A percentile compares a stretch with the other conserved stretches of the same genome.
phyloP scores from a whole-genome alignment of 2,797 vertebrate species.

The Luscinia luscinia region DNA sequence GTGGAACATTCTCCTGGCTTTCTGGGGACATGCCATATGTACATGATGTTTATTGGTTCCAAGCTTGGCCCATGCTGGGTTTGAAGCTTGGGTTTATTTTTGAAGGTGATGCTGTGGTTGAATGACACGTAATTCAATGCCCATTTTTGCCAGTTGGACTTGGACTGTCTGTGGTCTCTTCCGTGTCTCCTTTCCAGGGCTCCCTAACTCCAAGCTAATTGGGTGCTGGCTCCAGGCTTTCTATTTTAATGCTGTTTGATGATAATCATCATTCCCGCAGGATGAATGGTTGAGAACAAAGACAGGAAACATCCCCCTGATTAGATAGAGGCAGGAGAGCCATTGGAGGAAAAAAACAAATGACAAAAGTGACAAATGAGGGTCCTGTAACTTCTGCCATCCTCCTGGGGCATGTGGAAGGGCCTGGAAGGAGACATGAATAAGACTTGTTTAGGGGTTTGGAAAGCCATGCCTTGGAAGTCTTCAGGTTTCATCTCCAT shows the following conservation, averaged over 20 bases:
- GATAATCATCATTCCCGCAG: slow-evolving; percentile 76
- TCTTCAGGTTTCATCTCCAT: neutral
- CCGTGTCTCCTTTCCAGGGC: neutral
- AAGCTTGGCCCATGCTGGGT: neutral
- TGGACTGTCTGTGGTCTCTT: neutral
- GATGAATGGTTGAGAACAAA: slow-evolving; percentile 77
- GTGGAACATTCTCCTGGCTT: neutral
- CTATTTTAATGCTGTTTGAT: slow-evolving; percentile 80
- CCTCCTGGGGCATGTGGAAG: slow-evolving; percentile 56
- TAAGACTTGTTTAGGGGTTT: slow-evolving; percentile 1
- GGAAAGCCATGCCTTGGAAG: neutral
- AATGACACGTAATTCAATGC: neutral
- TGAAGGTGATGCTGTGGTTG: neutral
- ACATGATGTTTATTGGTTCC: neutral
- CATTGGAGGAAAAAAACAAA: slow-evolving; percentile 74
- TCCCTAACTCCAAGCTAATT: slow-evolving; percentile 29
- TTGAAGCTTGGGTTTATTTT: neutral
- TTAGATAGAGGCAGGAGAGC: slow-evolving; percentile 78
- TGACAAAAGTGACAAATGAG: slow-evolving; percentile 77
- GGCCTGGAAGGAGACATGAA: slow-evolving; percentile 34
- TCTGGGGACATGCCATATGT: neutral
- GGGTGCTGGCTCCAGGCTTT: slow-evolving; percentile 71
- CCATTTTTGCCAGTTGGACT: neutral
- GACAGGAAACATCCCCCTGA: slow-evolving; percentile 81
- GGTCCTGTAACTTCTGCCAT: slow-evolving; percentile 58